These are phyloP conservation scores for Dicrostonyx torquatus DNA, from an alignment of 2,797 vertebrate genomes.

Conservation along the genomic window DNA sequence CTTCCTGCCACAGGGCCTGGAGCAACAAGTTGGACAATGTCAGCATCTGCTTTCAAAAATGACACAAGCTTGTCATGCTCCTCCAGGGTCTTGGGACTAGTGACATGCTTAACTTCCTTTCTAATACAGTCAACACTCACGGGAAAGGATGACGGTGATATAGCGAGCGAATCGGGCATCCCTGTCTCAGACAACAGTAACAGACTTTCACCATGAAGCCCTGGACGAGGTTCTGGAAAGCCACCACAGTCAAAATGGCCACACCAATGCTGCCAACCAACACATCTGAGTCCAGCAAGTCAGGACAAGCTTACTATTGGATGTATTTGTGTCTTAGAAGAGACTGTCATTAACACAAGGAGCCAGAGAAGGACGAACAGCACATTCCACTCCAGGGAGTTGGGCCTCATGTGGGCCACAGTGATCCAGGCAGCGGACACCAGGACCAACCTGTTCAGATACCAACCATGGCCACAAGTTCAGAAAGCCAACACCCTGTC, in stretches of 20 bases:
- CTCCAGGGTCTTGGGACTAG: neutral
- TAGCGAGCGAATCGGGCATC: too few relatives aligned
- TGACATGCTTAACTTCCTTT: neutral
- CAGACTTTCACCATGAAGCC: neutral
- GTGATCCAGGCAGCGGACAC: neutral
- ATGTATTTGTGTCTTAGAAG: neutral
- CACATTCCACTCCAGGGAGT: neutral
- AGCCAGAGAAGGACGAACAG: neutral
- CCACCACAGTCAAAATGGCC: too few relatives aligned
- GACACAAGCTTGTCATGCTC: too few relatives aligned
- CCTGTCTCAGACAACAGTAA: neutral
- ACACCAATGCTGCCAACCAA: neutral
- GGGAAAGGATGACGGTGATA: neutral
- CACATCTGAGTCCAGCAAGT: neutral
- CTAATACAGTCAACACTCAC: rapidly evolving
- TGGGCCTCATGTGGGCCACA: neutral
- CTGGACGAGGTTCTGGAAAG: neutral
- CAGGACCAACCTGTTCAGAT: too few relatives aligned
- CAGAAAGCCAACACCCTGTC: neutral
- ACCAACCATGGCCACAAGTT: neutral
- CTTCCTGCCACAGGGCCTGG: neutral
- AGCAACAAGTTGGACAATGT: neutral
- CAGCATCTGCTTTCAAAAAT: neutral
- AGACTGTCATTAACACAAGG: neutral
- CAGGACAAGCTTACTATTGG: neutral